Evolutionary conservation across 2,888 invertebrate genomes (phyloP), one percentile per base, ranked within the genome.

Genomic region (Synanthedon tipuliformis): DNA sequence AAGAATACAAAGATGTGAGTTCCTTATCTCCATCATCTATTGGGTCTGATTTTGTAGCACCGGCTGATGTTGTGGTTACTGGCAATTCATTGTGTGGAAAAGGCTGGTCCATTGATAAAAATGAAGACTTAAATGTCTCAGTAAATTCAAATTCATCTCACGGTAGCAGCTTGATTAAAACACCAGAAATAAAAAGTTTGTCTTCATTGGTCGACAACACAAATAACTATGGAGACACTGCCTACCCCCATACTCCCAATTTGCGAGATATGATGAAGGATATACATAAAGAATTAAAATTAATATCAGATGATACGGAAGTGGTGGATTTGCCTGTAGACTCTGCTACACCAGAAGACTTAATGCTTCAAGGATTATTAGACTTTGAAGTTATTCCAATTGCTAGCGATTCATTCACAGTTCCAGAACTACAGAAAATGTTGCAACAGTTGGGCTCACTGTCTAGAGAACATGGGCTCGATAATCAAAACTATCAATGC

Each of bases 401-500:
- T 57, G 81, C 85, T 49, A 80, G 76, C 52, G 86, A 86, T 10
- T 88, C 89, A 45, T 90, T 90, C 61, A 84, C 89, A 59, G 81
- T 85, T 50, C 74, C 69, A 41, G 91, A 91, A 59, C 68, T 91
- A 54, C 89, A 90, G 55, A 85, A 85, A 61, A 88, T 94, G 79
- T 89, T 92, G 10, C 86, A 89, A 50, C 91, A 92, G 62, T 70
- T 94, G 40, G 92, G 92, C 16, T 88, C 84, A 59, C 78, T 95
- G 53, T 89, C 93, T 0, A 89, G 88, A 51, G 97, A 98, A 74
- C 90, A 90, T 57, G 97, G 97, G 0, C 82, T 98, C 18, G 95
- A 96, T 75, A 75, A 86, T 13, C 97, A 98, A 74, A 94, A 96
- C 68, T 98, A 95, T 79, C 90, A 93, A 61, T 98, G 98, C 73